Evolutionary conservation across 2,888 invertebrate genomes (phyloP).

Genomic region (Melanchra persicariae): DNA sequence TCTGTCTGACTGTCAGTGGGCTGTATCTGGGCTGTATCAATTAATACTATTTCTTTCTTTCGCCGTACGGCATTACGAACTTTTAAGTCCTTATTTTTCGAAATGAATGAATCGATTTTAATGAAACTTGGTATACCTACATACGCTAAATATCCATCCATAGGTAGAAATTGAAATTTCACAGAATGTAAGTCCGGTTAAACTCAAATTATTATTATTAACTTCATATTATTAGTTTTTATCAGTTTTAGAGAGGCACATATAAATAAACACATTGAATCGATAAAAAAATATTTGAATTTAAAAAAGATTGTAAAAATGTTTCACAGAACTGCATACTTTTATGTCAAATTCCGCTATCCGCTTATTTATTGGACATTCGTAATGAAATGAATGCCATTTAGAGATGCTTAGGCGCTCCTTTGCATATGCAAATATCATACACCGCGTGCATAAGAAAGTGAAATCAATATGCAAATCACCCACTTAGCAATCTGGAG

Average conservation of each 20-base stretch:
- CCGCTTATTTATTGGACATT: constrained; percentile 20
- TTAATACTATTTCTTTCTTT: no score
- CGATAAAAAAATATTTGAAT: background rate
- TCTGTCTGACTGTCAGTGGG: no score
- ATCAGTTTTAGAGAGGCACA: background rate
- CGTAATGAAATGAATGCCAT: constrained; percentile 20
- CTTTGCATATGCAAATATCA: constrained; percentile 55
- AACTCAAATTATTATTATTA: no score
- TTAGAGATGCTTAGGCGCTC: constrained; percentile 39
- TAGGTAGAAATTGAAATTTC: no score
- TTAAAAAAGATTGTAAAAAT: background rate
- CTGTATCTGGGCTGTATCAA: no score
- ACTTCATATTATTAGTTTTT: no score
- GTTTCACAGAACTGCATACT: background rate
- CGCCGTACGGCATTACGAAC: no score
- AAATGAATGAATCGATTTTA: no score
- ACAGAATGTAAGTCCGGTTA: no score
- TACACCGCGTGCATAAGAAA: constrained; percentile 54
- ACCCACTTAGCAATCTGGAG: constrained; percentile 33
- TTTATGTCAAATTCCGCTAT: constrained; percentile 7
- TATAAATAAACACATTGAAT: background rate
- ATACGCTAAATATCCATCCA: no score
- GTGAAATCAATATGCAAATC: constrained; percentile 64
- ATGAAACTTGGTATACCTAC: no score
- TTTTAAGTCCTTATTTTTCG: no score